Percentiles rank a stretch among this genome's conserved stretches.
These are phyloP conservation scores for Naso thynnoides DNA, from an alignment of 2,797 vertebrate species.

Conservation along the genomic window DNA sequence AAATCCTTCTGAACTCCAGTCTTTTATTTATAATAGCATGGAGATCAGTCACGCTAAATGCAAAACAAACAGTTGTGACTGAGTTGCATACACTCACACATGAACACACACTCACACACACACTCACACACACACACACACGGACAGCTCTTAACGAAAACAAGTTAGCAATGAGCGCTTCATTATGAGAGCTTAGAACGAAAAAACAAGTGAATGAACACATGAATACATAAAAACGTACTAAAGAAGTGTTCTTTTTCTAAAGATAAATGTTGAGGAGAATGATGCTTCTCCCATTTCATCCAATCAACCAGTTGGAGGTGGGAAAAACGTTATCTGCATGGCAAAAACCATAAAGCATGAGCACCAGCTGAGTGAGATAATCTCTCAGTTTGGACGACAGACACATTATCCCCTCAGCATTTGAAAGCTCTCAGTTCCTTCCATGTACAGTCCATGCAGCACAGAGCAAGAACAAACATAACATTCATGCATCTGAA, in stretches of 20 bases:
- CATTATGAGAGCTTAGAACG: conserved; percentile 49
- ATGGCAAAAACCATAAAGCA: background rate
- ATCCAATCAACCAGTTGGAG: background rate
- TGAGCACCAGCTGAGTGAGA: background rate
- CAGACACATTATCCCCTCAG: background rate
- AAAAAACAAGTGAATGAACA: conserved; percentile 16
- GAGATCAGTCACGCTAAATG: no score
- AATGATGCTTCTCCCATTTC: conserved; percentile 1
- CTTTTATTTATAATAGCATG: no score
- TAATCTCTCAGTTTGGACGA: background rate
- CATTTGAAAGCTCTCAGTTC: background rate
- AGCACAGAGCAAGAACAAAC: background rate
- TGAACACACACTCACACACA: conserved; percentile 3
- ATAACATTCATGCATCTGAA: background rate
- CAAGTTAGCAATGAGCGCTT: conserved; percentile 53
- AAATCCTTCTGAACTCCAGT: no score
- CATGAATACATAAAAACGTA: conserved; percentile 1
- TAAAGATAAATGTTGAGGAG: background rate
- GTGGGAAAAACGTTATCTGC: background rate
- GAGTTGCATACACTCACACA: conserved; percentile 5
- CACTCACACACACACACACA: background rate
- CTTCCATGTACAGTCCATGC: background rate
- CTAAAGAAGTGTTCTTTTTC: background rate
- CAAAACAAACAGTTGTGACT: no score
- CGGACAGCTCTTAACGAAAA: conserved; percentile 44